phyloP scores from a whole-genome alignment of 2,113 vertebrate species.

The Mellivora capensis region DNA sequence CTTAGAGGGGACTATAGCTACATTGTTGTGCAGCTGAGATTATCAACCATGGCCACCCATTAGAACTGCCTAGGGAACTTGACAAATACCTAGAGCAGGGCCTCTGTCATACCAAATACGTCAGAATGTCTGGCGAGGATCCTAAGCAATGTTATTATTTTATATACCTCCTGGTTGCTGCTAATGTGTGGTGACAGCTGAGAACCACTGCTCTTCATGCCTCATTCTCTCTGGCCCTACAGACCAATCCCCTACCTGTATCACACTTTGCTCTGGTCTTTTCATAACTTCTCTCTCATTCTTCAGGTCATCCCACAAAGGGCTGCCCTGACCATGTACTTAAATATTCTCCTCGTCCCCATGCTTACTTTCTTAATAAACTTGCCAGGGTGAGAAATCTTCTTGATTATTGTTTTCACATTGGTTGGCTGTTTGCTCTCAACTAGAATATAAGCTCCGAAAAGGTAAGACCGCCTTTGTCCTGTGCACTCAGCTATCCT shows the following conservation, averaged over 20 bases:
- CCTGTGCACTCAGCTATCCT: not conserved
- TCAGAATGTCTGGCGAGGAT: not conserved
- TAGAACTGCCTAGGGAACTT: not conserved
- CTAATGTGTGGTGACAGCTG: too few relatives aligned
- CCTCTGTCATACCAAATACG: accelerated
- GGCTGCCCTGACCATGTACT: not conserved
- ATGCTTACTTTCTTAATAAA: not conserved
- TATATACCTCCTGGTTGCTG: not conserved
- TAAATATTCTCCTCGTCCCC: not conserved
- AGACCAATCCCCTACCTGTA: too few relatives aligned
- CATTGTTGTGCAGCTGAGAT: not conserved
- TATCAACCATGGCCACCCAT: not conserved
- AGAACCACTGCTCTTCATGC: not conserved
- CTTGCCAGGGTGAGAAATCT: not conserved
- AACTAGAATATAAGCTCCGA: not conserved
- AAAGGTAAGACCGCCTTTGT: not conserved
- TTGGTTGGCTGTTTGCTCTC: not conserved
- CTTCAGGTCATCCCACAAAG: not conserved
- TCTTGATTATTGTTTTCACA: not conserved
- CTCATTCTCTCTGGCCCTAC: not conserved
- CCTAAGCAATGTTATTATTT: not conserved
- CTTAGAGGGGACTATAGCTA: not conserved
- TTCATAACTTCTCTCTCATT: not conserved
- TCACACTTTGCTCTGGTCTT: not conserved
- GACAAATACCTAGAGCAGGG: not conserved